These are phyloP conservation scores for Pelecanoides urinatrix DNA, from an alignment of 2,113 vertebrate species.

Conservation along the genomic window DNA sequence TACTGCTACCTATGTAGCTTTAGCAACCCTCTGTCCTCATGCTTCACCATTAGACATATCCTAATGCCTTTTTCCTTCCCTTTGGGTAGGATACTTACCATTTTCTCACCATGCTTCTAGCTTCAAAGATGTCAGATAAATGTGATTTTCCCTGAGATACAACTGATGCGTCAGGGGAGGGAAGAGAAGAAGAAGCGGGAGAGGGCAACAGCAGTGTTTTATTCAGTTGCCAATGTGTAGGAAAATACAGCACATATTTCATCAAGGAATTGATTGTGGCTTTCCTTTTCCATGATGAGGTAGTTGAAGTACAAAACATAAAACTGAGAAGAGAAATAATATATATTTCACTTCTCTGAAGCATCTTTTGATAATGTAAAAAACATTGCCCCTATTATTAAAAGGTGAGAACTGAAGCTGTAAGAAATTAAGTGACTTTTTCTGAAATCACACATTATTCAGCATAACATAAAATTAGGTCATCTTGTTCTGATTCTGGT, in stretches of 20 bases:
- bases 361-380: not conserved
- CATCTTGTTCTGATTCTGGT: slow-evolving; percentile 13
- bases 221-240: not conserved
- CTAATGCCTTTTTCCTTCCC: not conserved
- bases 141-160: not conserved
- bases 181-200: not conserved
- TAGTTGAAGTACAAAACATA: not conserved
- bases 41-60: not conserved
- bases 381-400: not conserved
- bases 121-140: not conserved
- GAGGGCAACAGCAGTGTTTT: not conserved
- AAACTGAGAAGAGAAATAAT: not conserved
- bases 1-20: not conserved
- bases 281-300: not conserved
- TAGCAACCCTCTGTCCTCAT: not conserved
- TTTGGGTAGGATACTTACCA: not conserved
- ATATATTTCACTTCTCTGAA: not conserved
- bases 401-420: not conserved
- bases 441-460: not conserved
- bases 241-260: not conserved
- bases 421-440: not conserved
- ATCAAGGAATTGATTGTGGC: not conserved
- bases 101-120: not conserved
- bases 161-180: not conserved
- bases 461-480: not conserved